phyloP scores from a whole-genome alignment of 2,113 vertebrate genomes.

The Ctenomys sociabilis region DNA sequence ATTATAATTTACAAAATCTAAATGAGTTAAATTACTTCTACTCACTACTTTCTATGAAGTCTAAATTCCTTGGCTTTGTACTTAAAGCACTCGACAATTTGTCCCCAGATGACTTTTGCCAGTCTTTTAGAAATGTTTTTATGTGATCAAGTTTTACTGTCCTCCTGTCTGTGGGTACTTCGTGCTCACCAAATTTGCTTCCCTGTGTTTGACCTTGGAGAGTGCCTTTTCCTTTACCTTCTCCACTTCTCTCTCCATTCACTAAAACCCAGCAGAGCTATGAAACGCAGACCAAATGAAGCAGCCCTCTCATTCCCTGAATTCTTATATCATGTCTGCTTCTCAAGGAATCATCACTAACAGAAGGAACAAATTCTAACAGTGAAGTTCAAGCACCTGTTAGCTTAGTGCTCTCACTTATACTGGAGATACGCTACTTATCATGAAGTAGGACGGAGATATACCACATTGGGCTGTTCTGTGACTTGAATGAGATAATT shows the following conservation, averaged over 20 bases:
- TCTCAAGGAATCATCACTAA: background rate
- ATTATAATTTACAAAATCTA: conserved; percentile 18
- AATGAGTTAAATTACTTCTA: background rate
- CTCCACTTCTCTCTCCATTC: background rate
- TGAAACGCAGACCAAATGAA: background rate
- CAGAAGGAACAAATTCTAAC: background rate
- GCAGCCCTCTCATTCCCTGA: background rate
- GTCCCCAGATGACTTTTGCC: background rate
- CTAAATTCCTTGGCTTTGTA: background rate
- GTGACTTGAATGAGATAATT: background rate
- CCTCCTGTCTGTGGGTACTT: background rate
- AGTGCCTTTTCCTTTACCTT: background rate
- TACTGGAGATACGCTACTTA: background rate
- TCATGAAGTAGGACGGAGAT: background rate
- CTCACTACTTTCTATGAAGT: background rate
- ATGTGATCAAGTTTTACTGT: background rate
- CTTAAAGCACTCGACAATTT: background rate
- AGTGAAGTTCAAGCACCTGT: background rate
- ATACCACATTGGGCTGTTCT: background rate
- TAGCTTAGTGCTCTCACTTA: background rate
- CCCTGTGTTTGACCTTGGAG: background rate
- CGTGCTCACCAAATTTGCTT: background rate
- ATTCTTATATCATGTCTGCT: background rate
- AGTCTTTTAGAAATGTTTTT: background rate
- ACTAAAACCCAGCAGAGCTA: background rate